Percentiles rank a stretch among this genome's conserved stretches.
Evolutionary conservation across 1,140 invertebrate genomes (phyloP).

Genomic region (Brachionus asplanchnoidis): DNA sequence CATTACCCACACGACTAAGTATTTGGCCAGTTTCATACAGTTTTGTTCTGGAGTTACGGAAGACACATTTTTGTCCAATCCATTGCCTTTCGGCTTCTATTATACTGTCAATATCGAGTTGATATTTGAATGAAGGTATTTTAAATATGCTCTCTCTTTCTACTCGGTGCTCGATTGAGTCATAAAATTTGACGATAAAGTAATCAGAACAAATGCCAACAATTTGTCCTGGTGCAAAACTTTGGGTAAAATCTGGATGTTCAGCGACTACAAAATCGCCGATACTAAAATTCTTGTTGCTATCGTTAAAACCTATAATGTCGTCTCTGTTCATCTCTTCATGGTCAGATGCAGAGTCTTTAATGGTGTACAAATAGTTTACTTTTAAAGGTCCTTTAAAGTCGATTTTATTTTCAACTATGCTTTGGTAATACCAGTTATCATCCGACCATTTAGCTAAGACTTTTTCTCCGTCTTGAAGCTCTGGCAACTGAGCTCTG

Average conservation of each 20-base stretch:
- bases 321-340: background rate
- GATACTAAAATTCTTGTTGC: background rate
- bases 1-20: background rate
- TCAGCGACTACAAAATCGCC: background rate
- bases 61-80: background rate
- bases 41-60: background rate
- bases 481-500: background rate
- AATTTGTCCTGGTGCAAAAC: background rate
- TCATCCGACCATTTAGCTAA: constrained; percentile 51
- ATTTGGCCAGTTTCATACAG: background rate
- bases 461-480: constrained; percentile 46
- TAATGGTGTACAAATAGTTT: background rate
- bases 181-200: background rate
- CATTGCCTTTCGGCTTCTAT: background rate
- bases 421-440: constrained; percentile 51
- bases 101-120: background rate
- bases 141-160: background rate
- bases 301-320: background rate
- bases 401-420: background rate
- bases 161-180: background rate
- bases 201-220: background rate
- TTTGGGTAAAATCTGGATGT: background rate
- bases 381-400: background rate
- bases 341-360: background rate
- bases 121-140: background rate